Evolutionary conservation across 1,140 invertebrate genomes (phyloP), one percentile per base, ranked within the genome.

Genomic region (Pogonomyrmex californicus): DNA sequence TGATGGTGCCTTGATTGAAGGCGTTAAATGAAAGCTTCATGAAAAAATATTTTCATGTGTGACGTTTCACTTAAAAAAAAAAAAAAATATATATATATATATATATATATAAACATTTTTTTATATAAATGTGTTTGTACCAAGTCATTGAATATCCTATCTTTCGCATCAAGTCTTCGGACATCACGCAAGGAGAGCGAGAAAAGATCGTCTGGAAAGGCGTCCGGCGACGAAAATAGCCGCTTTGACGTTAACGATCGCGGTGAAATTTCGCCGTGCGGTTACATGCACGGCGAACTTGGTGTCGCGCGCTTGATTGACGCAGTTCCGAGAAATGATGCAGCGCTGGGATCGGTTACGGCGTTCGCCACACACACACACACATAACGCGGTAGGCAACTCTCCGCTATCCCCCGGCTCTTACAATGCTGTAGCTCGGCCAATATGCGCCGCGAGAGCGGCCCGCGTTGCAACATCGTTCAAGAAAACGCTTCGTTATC

Each of bases 401-500:
- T 86, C 68, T 49, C 33, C 54, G 51, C 66, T 47, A 82, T 23
- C 66, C 79, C 79, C 41, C 68, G 54, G 36, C 47, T 23, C n/a
- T 78, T 30, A 73, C 79, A 73, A 56, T 70, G n/a, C 7, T 51
- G 76, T n/a, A 73, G 38, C 70, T n/a, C 71, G 63, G 54, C 36
- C 66, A 88, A 88, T 79, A 66, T 49, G 33, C 65, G 62, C 38
- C 33, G 78, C 51, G 66, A 73, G 79, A 56, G 51, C 23, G 51
- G 63, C 12, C 44, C 12, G 71, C 36, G 33, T 90, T 90, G 86
- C 79, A 60, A 90, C 86, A 87, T 75, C 88, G 62, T 6, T 44
- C 56, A 75, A 89, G 85, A 87, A 81, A 90, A 90, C 76, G 63
- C 85, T 90, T 85, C 86, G 86, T 90, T 90, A 90, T 90, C 88